A percentile compares a stretch with the other conserved stretches of the same genome.
Conservation (phyloP, 2,888 invertebrate genomes). For the Plusia festucae region DNA sequence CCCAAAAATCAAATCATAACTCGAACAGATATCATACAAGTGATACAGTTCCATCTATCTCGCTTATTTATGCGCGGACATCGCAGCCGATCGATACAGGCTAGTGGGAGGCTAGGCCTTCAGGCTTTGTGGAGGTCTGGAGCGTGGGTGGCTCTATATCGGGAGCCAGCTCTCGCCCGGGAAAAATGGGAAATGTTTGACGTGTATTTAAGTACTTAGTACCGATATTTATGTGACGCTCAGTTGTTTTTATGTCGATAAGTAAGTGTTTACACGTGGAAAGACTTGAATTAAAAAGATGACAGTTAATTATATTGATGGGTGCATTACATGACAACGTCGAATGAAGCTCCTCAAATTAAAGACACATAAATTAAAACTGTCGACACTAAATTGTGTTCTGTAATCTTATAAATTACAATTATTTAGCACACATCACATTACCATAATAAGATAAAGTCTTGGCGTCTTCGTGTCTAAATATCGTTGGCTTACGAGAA, state of each 20-base stretch:
- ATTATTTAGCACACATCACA: slow-evolving; percentile 57
- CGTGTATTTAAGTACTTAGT: neutral
- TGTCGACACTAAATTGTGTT: slow-evolving; percentile 36
- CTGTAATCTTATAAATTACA: slow-evolving; percentile 51
- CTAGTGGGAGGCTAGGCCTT: slow-evolving; percentile 33
- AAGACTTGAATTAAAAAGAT: neutral
- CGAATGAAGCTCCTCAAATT: slow-evolving; percentile 5
- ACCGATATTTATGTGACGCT: neutral
- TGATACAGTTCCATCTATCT: slow-evolving; percentile 21
- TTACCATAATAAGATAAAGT: slow-evolving; percentile 61
- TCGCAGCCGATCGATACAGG: slow-evolving; percentile 48
- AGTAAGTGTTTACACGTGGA: neutral
- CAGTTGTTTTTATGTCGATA: neutral
- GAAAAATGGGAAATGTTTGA: neutral
- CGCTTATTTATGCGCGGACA: slow-evolving; percentile 49
- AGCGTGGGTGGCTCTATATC: slow-evolving; percentile 26
- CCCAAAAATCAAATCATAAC: slow-evolving; percentile 8
- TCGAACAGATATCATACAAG: neutral
- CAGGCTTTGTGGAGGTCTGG: slow-evolving; percentile 31
- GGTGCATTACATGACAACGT: neutral
- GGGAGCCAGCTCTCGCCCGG: slow-evolving; percentile 22
- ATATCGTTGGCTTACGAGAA: slow-evolving; percentile 79
- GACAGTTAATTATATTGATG: neutral
- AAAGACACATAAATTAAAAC: slow-evolving; percentile 27
- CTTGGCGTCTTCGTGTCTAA: slow-evolving; percentile 83